Percentiles rank a stretch among this genome's conserved stretches.
phyloP scores from a whole-genome alignment of 2,113 vertebrate genomes.

The Serilophus lunatus region DNA sequence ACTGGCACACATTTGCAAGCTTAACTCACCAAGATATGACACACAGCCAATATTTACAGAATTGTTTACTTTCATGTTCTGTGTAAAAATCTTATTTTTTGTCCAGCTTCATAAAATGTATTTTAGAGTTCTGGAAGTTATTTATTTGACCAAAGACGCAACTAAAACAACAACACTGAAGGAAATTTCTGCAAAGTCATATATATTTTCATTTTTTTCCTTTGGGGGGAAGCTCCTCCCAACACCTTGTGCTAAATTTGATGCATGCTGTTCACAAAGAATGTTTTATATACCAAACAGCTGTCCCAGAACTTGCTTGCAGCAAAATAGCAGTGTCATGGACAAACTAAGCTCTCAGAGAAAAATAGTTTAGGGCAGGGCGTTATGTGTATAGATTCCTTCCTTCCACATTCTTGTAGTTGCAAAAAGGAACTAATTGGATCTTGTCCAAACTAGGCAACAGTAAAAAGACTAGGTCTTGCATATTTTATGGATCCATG shows the following conservation, averaged over 20 bases:
- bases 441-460: background rate
- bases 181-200: background rate
- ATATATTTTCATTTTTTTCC: background rate
- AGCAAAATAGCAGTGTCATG: background rate
- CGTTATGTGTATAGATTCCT: background rate
- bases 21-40: background rate
- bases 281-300: background rate
- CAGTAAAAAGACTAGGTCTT: background rate
- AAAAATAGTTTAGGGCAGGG: background rate
- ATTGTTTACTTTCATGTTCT: background rate
- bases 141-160: background rate
- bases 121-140: background rate
- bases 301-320: background rate
- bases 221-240: rapidly evolving
- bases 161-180: background rate
- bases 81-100: background rate
- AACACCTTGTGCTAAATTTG: background rate
- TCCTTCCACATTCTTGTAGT: background rate
- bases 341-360: background rate
- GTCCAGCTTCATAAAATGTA: background rate
- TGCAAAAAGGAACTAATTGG: background rate
- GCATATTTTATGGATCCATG: background rate
- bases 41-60: background rate
- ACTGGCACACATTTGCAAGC: background rate
- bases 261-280: background rate